Evolutionary conservation across 2,113 vertebrate genomes (phyloP).

Genomic region (Myotis davidii): DNA sequence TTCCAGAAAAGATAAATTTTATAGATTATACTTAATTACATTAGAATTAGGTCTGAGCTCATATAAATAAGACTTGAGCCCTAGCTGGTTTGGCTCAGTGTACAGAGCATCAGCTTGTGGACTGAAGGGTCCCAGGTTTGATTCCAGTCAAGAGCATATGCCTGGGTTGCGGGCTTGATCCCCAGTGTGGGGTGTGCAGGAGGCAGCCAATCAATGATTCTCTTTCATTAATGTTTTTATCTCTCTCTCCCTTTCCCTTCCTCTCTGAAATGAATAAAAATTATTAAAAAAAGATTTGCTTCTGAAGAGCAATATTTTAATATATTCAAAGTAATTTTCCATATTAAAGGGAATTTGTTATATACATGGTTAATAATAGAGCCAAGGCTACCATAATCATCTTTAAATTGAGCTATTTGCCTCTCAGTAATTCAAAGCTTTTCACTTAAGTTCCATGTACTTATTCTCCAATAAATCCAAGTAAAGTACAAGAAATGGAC

Average conservation of each 20-base stretch:
- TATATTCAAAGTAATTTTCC: slow-evolving; percentile 15
- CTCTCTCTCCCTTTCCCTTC: too few species aligned
- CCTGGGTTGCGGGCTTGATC: too few species aligned
- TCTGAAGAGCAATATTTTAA: neutral
- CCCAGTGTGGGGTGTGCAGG: too few species aligned
- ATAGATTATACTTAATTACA: neutral
- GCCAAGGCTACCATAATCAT: neutral
- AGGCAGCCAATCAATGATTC: too few species aligned
- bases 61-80: neutral
- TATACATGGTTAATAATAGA: neutral
- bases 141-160: too few species aligned
- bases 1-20: neutral
- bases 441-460: neutral
- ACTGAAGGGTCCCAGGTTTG: too few species aligned
- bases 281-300: neutral
- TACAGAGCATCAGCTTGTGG: too few species aligned
- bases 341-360: neutral
- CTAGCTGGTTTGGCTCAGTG: too few species aligned
- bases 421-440: neutral
- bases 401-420: slow-evolving; percentile 25
- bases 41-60: neutral
- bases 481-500: slow-evolving; percentile 2
- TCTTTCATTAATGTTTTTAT: too few species aligned
- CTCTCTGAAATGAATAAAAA: too few species aligned
- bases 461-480: slow-evolving; percentile 20